Evolutionary conservation across 2,113 vertebrate species (phyloP).

Genomic region (Cochlearius cochlearius): DNA sequence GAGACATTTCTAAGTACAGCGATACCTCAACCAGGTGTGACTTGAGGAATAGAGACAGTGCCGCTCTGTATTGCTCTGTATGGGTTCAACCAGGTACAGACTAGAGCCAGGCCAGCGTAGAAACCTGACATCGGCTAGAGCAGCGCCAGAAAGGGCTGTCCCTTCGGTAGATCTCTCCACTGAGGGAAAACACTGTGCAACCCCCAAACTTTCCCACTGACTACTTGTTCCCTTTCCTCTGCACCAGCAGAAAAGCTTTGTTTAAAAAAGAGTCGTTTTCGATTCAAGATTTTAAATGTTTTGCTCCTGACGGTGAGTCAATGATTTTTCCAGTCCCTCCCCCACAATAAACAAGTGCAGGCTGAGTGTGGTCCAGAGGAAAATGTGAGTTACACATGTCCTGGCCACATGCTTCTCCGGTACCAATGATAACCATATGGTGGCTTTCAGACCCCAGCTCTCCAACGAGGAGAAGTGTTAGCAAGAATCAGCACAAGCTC

Average conservation of each 20-base stretch:
- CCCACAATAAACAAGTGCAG: conserved; percentile 47
- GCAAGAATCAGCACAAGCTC: neutral
- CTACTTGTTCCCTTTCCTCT: neutral
- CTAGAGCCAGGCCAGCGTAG: neutral
- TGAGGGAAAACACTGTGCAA: neutral
- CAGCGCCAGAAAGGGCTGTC: neutral
- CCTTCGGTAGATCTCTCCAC: neutral
- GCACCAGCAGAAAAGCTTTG: conserved; percentile 4
- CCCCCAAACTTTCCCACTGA: neutral
- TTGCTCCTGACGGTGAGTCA: conserved; percentile 32
- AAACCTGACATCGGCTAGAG: neutral
- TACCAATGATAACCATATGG: conserved; percentile 61
- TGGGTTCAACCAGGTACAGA: neutral
- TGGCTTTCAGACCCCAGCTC: neutral
- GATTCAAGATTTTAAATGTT: neutral
- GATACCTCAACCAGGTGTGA: neutral
- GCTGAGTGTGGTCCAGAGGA: conserved; percentile 55
- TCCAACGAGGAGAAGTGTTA: neutral
- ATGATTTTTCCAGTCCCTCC: conserved; percentile 57
- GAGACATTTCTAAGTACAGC: neutral
- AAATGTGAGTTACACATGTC: conserved; percentile 46
- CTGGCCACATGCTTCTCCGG: conserved; percentile 6
- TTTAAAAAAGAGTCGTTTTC: neutral
- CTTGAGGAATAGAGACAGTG: neutral
- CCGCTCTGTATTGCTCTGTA: neutral